Base-by-base conservation (phyloP, 2,888 invertebrate species). In the Platycheirus rosarum region DNA sequence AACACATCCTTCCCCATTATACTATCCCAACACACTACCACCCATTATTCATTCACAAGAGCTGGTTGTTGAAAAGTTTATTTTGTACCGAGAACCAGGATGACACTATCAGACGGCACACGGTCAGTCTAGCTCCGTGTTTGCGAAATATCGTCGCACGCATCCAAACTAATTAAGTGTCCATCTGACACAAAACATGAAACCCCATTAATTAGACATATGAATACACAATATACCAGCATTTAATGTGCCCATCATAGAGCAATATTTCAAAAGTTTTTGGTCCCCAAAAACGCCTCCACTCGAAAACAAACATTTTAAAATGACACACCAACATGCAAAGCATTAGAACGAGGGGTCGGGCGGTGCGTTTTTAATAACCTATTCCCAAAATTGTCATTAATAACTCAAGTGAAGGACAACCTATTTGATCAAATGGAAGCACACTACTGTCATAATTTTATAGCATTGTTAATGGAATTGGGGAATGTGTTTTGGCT, bases 121-220 rank as follows among this genome's bases (percentile, higher is more conserved):
- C 13, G 48, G 40, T 8, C 20, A 26, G 4, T 8, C 13, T 13
- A 48, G 16, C 11, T 62, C 46, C 14, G 23, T 44, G 23, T 60
- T 71, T 71, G 76, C 66, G 42, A 66, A 82, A 76, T 44, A 76
- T 71, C 76, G 46, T 76, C 71, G n/a, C n/a, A 76, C 80, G 66
- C 68, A 69, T 37, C 60, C 48, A 35, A 32, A 66, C 76, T 76
- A 82, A 82, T 82, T 76, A 76, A 82, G 66, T 71, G 80, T 55
- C 70, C 71, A 82, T 82, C 80, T 82, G 80, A 82, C 76, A 71
- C 70, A 60, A 53, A 82, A 82, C 80, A 82, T 76, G 53, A 71
- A 53, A 82, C 66, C 66, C 71, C 70, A 82, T 82, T 71, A 82
- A 82, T 82, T 71, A 82, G 71, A 48, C 46, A 71, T 70, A 60